Base-by-base conservation (phyloP, 2,888 invertebrate genomes). In the Colletes collaris region DNA sequence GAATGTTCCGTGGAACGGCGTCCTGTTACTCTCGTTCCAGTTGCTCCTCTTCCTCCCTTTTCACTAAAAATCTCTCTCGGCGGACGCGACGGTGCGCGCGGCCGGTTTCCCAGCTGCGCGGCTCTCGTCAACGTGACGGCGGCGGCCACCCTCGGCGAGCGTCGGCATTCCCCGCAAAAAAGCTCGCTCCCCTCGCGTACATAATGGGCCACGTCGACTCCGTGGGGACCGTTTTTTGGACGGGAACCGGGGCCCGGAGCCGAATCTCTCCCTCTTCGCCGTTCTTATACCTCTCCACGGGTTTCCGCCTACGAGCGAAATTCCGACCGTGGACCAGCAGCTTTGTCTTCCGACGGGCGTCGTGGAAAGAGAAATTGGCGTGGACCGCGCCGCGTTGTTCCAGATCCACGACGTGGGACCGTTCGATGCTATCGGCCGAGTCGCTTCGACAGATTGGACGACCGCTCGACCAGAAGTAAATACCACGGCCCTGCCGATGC, bases 21-120 rank as follows among this genome's bases (percentile, higher is more conserved):
- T 56, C 64, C 71, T 62, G 62, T 72, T 63, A 60, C 64, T 67
- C 82, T 77, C 76, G 64, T 77, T 72, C 72, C 58, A 46, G 55
- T 63, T 59, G 69, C 68, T 49, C 67, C 60, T 44, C 74, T 59
- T 65, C 56, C 58, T 56, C 64, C 59, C 80, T 67, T 75, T 80
- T 64, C 80, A 64, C 69, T 10, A 66, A 74, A 56, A 74, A 72
- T 73, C 73, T 53, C 66, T 56, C 44, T 46, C 44, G 1, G 10
- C 58, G 55, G 35, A 27, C 27, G 13, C 40, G 67, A 69, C 76
- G 76, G 82, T 81, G 76, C 72, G 72, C 27, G 27, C 27, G 67
- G 75, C 84, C 84, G 86, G 88, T 92, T 92, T 91, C 90, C 90
- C 92, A 92, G 92, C 92, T 92, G 92, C 90, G 91, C 92, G 88